Conservation (phyloP, 1,140 invertebrate species). For the Prorops nasuta region DNA sequence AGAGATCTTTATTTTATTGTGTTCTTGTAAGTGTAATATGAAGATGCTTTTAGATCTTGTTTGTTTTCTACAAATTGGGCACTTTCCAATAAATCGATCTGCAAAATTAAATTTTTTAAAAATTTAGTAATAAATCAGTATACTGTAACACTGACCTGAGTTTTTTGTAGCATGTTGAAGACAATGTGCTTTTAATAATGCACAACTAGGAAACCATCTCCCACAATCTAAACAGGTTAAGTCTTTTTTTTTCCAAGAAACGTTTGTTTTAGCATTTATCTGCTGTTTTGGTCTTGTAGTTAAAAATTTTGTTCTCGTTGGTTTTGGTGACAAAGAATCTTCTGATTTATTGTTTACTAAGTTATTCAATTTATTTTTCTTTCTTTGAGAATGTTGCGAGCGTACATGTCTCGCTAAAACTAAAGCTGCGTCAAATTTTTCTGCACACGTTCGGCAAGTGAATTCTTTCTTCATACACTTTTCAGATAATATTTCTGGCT, state of each 20-base stretch:
- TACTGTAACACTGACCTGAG: slow-evolving; percentile 28
- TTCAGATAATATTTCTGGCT: slow-evolving; percentile 15
- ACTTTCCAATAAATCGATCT: slow-evolving; percentile 28
- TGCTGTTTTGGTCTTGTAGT: slow-evolving; percentile 16
- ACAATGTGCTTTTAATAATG: slow-evolving; percentile 32
- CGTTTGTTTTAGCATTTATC: slow-evolving; percentile 12
- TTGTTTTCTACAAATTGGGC: slow-evolving; percentile 31
- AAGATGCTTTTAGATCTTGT: slow-evolving; percentile 29
- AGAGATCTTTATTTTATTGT: slow-evolving; percentile 18
- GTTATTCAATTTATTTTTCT: slow-evolving; percentile 29
- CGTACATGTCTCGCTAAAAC: slow-evolving; percentile 48
- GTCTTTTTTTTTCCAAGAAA: slow-evolving; percentile 33
- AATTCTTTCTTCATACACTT: slow-evolving; percentile 34
- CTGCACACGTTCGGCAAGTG: slow-evolving; percentile 46
- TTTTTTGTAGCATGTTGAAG: slow-evolving; percentile 43
- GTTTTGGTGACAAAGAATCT: not conserved
- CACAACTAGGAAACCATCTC: slow-evolving; percentile 38
- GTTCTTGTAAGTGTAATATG: slow-evolving; percentile 29
- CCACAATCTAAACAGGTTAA: slow-evolving; percentile 36
- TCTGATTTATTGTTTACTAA: slow-evolving; percentile 15
- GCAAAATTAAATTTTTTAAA: slow-evolving; percentile 11
- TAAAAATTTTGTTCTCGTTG: not conserved
- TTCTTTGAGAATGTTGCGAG: slow-evolving; percentile 37
- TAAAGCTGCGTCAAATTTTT: slow-evolving; percentile 48
- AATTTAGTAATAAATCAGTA: not conserved